Conservation (phyloP, 2,888 invertebrate genomes). For the Scotopteryx bipunctaria region DNA sequence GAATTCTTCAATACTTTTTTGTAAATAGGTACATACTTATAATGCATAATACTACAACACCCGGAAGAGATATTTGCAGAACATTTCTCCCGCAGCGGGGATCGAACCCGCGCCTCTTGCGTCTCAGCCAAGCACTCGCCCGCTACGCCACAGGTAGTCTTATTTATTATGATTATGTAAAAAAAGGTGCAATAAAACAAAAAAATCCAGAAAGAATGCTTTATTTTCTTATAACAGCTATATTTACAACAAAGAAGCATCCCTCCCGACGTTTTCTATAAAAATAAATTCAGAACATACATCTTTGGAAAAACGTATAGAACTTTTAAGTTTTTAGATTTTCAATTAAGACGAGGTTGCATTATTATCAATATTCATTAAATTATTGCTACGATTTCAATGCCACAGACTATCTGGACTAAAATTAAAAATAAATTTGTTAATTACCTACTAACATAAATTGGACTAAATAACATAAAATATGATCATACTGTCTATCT, state of each 20-base stretch:
- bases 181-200: constrained; percentile 32
- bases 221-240: constrained; percentile 57
- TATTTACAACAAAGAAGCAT: constrained; percentile 60
- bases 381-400: constrained; percentile 30
- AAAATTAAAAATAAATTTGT: constrained; percentile 27
- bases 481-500: constrained; percentile 27
- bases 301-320: constrained; percentile 60
- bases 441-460: constrained; percentile 33
- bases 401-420: constrained; percentile 10
- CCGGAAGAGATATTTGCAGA: too few relatives aligned
- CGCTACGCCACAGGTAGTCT: too few relatives aligned
- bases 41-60: too few relatives aligned
- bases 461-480: constrained; percentile 33
- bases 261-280: constrained; percentile 52
- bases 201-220: constrained; percentile 57
- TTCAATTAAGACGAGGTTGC: constrained; percentile 27
- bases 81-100: too few relatives aligned
- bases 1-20: too few relatives aligned
- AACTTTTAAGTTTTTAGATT: constrained; percentile 38
- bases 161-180: neutral
- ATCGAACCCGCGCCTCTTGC: too few relatives aligned
- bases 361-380: constrained; percentile 15
- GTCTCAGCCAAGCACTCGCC: too few relatives aligned
- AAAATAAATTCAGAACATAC: constrained; percentile 64
- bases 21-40: too few relatives aligned